phyloP scores from a whole-genome alignment of 1,140 invertebrate genomes.

The Lordiphosa clarofinis region DNA sequence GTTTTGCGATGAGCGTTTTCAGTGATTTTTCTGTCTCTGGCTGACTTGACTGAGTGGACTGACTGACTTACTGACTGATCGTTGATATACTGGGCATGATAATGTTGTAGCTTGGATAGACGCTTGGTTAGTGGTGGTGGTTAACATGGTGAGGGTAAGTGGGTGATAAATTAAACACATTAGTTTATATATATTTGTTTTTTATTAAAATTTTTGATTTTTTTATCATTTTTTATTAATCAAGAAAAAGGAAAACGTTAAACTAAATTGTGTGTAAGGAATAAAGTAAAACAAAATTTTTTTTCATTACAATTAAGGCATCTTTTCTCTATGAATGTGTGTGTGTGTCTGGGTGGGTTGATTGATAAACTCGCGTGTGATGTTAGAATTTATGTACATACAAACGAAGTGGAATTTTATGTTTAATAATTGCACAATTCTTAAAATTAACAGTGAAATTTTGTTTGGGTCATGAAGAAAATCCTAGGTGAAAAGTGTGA shows the following conservation, averaged over 20 bases:
- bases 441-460: constrained; percentile 57
- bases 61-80: constrained; percentile 36
- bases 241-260: constrained; percentile 46
- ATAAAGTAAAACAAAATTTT: constrained; percentile 47
- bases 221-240: constrained; percentile 36
- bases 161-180: constrained; percentile 41
- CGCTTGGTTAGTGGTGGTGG: constrained; percentile 8
- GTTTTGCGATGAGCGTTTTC: constrained; percentile 61
- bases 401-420: constrained; percentile 35
- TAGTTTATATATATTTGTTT: constrained; percentile 17
- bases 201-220: constrained; percentile 17
- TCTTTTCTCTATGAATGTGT: constrained; percentile 41
- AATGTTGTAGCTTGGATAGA: constrained; percentile 61
- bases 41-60: constrained; percentile 33
- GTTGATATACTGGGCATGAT: constrained; percentile 47
- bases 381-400: constrained; percentile 46
- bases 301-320: constrained; percentile 51
- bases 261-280: constrained; percentile 49
- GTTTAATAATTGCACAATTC: constrained; percentile 63
- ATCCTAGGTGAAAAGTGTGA: constrained; percentile 23
- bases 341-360: constrained; percentile 31
- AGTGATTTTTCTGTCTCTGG: constrained; percentile 53
- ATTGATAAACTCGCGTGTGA: constrained; percentile 35
- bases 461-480: constrained; percentile 29
- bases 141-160: constrained; percentile 15